A percentile compares a stretch with the other conserved stretches of the same genome.
phyloP scores from a whole-genome alignment of 2,113 vertebrate species.

The Collichthys lucidus region DNA sequence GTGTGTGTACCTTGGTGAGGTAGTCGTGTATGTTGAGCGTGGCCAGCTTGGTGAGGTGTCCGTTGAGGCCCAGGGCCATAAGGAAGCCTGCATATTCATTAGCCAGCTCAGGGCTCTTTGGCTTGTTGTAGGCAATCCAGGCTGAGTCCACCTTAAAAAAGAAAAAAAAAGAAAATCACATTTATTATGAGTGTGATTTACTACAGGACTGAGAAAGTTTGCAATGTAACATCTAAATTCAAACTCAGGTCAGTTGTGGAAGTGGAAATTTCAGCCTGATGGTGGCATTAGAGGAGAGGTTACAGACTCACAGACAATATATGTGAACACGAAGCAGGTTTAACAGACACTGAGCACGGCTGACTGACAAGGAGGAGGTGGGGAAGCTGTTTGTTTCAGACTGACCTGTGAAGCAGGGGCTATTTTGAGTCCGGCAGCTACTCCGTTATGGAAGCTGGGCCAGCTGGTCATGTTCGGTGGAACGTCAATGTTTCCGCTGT shows the following conservation, averaged over 20 bases:
- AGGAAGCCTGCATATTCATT: slow-evolving; percentile 98
- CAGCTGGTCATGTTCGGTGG: slow-evolving; percentile 98
- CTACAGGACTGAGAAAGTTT: not conserved
- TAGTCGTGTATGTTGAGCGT: slow-evolving; percentile 98
- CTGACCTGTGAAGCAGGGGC: slow-evolving; percentile 92
- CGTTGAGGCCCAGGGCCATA: slow-evolving; percentile 96
- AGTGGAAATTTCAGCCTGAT: not conserved
- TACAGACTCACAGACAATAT: not conserved
- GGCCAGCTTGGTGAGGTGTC: slow-evolving; percentile 96
- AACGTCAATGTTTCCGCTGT: slow-evolving; percentile 97
- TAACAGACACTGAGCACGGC: too few relatives aligned
- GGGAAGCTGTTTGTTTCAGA: not conserved
- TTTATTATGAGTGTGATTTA: slow-evolving; percentile 5
- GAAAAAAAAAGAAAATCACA: not conserved
- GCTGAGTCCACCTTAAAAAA: slow-evolving; percentile 90
- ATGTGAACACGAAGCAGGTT: not conserved
- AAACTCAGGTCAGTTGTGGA: not conserved
- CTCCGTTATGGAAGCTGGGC: slow-evolving; percentile 98
- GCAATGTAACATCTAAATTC: not conserved
- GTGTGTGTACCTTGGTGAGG: slow-evolving; percentile 90
- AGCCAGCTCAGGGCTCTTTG: slow-evolving; percentile 93
- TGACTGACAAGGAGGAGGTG: not conserved
- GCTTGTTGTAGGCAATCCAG: slow-evolving; percentile 99
- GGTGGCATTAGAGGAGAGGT: not conserved
- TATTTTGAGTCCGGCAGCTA: slow-evolving; percentile 95